These are phyloP conservation scores for Volucella inanis DNA, from an alignment of 2,888 invertebrate species.

Conservation along the genomic window DNA sequence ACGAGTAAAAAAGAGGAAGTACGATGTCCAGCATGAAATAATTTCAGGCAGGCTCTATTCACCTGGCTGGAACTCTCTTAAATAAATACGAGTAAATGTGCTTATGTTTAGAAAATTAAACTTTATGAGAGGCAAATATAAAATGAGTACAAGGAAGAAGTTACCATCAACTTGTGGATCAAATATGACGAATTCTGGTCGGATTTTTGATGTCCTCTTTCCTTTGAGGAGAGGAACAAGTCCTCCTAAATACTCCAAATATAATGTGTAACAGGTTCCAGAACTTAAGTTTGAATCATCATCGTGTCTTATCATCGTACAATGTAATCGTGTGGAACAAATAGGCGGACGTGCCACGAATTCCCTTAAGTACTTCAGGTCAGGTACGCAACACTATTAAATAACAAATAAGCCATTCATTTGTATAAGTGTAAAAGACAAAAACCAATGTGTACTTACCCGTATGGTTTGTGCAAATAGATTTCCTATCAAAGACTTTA, in stretches of 20 bases:
- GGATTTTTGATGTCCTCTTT: slow-evolving; percentile 96
- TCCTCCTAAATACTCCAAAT: slow-evolving; percentile 97
- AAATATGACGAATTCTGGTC: slow-evolving; percentile 99
- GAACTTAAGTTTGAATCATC: slow-evolving; percentile 89
- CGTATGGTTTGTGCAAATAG: slow-evolving; percentile 96
- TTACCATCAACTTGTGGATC: slow-evolving; percentile 93
- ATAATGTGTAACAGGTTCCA: slow-evolving; percentile 93
- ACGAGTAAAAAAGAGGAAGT: too few relatives aligned
- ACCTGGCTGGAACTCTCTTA: too few relatives aligned
- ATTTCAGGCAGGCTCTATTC: too few relatives aligned
- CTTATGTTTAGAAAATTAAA: too few relatives aligned
- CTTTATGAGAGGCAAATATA: slow-evolving; percentile 63
- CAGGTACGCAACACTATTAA: slow-evolving; percentile 95
- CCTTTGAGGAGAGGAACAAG: slow-evolving; percentile 97
- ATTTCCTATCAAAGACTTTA: slow-evolving; percentile 92
- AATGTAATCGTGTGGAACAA: slow-evolving; percentile 93
- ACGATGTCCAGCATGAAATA: too few relatives aligned
- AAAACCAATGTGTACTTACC: slow-evolving; percentile 84
- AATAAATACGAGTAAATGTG: too few relatives aligned
- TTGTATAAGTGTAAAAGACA: neutral
- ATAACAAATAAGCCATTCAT: slow-evolving; percentile 4
- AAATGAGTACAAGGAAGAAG: slow-evolving; percentile 42
- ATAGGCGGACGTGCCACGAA: slow-evolving; percentile 97
- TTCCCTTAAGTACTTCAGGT: slow-evolving; percentile 92
- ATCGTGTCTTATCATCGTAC: slow-evolving; percentile 98